Conservation (phyloP, 1,140 invertebrate species). For the Procambarus clarkii region DNA sequence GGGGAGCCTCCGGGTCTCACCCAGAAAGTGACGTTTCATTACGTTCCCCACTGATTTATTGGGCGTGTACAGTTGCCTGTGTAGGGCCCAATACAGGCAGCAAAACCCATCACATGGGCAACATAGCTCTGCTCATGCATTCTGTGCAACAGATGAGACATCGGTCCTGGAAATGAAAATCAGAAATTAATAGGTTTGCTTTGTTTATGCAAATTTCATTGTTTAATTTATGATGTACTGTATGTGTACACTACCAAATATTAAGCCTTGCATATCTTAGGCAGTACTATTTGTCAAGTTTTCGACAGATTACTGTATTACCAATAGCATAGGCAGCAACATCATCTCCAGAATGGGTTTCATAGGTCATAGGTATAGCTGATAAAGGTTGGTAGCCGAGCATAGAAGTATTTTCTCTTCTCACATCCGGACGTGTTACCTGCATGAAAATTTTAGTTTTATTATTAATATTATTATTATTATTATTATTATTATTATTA, state of each 20-base stretch:
- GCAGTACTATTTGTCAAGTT: too few relatives aligned
- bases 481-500: too few relatives aligned
- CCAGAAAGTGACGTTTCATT: too few relatives aligned
- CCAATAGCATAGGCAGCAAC: constrained; percentile 86
- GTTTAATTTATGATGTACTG: background rate
- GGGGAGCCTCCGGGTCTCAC: too few relatives aligned
- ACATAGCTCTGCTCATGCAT: constrained; percentile 95
- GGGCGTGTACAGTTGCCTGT: constrained; percentile 19
- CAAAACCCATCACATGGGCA: constrained; percentile 88
- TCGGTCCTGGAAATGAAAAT: constrained; percentile 85
- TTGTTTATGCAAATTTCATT: background rate
- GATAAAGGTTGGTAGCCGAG: constrained; percentile 81
- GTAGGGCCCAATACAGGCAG: constrained; percentile 81
- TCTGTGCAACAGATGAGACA: constrained; percentile 90
- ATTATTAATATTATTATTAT: too few relatives aligned
- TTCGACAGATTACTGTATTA: background rate
- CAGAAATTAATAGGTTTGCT: constrained; percentile 80
- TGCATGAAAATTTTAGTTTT: background rate
- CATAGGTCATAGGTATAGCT: constrained; percentile 77
- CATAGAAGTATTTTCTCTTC: background rate
- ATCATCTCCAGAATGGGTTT: constrained; percentile 92
- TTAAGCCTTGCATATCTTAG: background rate
- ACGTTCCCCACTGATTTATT: background rate
- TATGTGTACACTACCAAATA: background rate
- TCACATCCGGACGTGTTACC: background rate